These are phyloP conservation scores for Isurus oxyrinchus DNA, from an alignment of 2,113 vertebrate species.

Conservation along the genomic window DNA sequence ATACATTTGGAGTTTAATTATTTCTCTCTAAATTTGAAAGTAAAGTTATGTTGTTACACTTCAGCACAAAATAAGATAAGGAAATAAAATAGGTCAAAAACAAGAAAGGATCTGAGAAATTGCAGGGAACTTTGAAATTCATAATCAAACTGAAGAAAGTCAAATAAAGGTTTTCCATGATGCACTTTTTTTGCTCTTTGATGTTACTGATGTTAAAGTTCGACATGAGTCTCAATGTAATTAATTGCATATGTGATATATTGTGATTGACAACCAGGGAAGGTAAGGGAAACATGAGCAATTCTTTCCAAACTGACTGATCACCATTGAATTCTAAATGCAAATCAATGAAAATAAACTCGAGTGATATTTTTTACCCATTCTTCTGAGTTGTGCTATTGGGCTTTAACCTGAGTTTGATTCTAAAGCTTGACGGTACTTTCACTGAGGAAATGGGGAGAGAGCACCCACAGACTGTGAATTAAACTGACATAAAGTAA, in stretches of 20 bases:
- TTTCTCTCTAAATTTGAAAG: neutral
- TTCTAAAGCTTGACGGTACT: neutral
- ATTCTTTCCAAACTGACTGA: neutral
- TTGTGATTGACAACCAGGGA: neutral
- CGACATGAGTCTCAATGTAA: neutral
- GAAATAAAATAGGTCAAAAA: neutral
- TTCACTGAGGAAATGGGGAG: neutral
- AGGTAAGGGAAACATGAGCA: neutral
- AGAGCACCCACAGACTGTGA: neutral
- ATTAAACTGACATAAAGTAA: neutral
- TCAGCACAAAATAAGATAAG: neutral
- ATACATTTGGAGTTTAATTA: neutral
- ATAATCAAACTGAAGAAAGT: neutral
- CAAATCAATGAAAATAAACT: constrained; percentile 1
- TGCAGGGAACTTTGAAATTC: neutral
- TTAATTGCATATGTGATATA: neutral
- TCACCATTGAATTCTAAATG: neutral
- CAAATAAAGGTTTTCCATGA: neutral
- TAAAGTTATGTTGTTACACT: neutral
- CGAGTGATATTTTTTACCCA: neutral
- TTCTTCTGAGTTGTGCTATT: neutral
- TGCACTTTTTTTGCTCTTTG: neutral
- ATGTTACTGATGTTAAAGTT: neutral
- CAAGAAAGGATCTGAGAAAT: neutral
- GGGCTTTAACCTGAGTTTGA: neutral